These are phyloP conservation scores for Tachina lurida DNA, from an alignment of 2,888 invertebrate genomes.

Conservation along the genomic window DNA sequence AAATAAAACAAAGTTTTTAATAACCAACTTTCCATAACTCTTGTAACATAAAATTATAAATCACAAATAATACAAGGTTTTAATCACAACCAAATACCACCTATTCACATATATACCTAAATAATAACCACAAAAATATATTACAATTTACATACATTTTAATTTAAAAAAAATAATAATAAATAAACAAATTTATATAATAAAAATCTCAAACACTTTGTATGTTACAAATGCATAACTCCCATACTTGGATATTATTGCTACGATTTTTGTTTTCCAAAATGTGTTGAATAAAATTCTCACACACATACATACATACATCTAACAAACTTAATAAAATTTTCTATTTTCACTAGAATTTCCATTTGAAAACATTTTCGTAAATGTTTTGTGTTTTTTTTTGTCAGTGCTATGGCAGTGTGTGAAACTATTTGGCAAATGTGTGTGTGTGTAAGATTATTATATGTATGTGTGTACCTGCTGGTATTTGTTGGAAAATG, in stretches of 20 bases:
- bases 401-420: not conserved
- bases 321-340: slow-evolving; percentile 5
- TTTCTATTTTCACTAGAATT: slow-evolving; percentile 25
- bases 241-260: slow-evolving; percentile 36
- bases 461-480: not conserved
- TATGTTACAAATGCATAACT: slow-evolving; percentile 18
- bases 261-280: slow-evolving; percentile 57
- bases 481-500: not conserved
- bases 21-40: not conserved
- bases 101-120: not conserved
- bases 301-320: not conserved
- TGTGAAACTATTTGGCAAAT: slow-evolving; percentile 1
- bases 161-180: not conserved
- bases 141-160: not conserved
- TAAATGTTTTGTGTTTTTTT: not conserved
- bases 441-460: not conserved
- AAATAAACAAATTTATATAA: not conserved
- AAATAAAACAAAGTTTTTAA: not conserved
- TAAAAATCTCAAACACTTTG: not conserved
- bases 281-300: slow-evolving; percentile 48
- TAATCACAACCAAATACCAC: not conserved
- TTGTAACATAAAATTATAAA: not conserved
- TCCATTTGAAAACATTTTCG: slow-evolving; percentile 27
- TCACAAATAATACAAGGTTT: not conserved
- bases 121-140: not conserved